Conservation (phyloP, 2,113 vertebrate genomes). For the Calonectris borealis region DNA sequence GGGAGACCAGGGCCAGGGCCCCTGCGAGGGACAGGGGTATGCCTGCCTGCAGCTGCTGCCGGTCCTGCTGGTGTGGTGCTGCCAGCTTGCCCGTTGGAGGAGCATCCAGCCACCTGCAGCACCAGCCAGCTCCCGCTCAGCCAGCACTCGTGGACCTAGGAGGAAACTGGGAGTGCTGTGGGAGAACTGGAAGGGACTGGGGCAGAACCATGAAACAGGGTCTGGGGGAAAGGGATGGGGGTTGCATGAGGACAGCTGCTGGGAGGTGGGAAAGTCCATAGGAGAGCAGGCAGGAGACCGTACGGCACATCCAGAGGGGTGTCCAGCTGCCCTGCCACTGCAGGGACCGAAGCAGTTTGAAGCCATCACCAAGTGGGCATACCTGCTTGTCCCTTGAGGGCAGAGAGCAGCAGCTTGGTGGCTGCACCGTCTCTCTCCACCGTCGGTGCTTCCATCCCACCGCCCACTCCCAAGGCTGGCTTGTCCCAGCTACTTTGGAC, state of each 20-base stretch:
- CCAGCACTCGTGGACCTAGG: neutral
- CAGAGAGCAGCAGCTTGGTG: neutral
- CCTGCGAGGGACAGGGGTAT: no score
- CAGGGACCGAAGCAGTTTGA: neutral
- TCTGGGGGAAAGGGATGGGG: neutral
- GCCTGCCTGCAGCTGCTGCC: neutral
- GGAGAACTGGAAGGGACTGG: neutral
- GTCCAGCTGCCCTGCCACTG: constrained; percentile 77
- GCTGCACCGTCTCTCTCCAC: rapidly evolving
- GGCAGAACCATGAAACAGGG: neutral
- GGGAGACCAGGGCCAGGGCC: neutral
- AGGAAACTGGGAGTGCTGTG: rapidly evolving
- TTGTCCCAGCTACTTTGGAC: neutral
- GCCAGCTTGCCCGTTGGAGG: rapidly evolving
- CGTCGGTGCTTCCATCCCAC: neutral
- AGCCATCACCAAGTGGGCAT: rapidly evolving
- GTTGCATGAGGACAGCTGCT: neutral
- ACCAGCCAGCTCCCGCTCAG: neutral
- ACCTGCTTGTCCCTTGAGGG: neutral
- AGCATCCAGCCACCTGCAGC: neutral
- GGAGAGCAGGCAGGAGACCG: neutral
- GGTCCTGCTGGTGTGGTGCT: neutral
- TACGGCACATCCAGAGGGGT: constrained; percentile 76
- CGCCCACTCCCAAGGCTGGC: neutral
- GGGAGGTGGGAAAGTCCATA: neutral